Base-by-base conservation (phyloP, 2,797 vertebrate genomes). In the Phrynocephalus vlangalii region DNA sequence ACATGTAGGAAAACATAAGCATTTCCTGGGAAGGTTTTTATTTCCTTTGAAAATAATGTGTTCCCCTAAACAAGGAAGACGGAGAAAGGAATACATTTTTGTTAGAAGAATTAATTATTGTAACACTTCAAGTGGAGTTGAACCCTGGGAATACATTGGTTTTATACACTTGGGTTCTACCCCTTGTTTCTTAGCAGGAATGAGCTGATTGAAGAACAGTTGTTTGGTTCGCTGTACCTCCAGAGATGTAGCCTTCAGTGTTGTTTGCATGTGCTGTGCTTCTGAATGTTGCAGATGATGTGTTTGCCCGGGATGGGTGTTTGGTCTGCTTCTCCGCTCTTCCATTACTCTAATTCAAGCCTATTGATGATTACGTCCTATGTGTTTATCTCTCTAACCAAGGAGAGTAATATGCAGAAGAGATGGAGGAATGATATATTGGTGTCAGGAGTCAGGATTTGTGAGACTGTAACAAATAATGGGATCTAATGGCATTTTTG, bases 321-420 rank as follows among this genome's bases (percentile, higher is more conserved):
- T 2, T 30, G 66, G 24, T 78, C 78, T 84, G 60, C 60, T 88
- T 80, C 60, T 85, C n/a, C n/a, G 15, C 0, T 26, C 83, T 0
- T 77, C 48, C 60, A 48, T 84, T 83, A 2, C 24, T 26, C 44
- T 5, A 9, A 9, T 4, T 0, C 30, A 48, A 20, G 67, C 56
- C 38, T 52, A 28, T 38, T 38, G 44, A 82, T 67, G 1, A 72
- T 10, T 70, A 60, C 8, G 72, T 60, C 1, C 0, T 79, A 56
- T 71, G 86, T 52, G 88, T 71, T 82, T 56, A 82, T 2, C 6
- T 90, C 84, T 0, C n/a, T 93, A 92, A 88, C 79, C 90, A 88
- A 84, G 18, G 1, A 79, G 86, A 79, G 72, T 60, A 1, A 10
- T 67, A 73, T 33, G 5, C 8, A 66, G 89, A 90, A 83, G 52